Conservation (phyloP, 2,888 invertebrate genomes). For the Syrphus vitripennis region DNA sequence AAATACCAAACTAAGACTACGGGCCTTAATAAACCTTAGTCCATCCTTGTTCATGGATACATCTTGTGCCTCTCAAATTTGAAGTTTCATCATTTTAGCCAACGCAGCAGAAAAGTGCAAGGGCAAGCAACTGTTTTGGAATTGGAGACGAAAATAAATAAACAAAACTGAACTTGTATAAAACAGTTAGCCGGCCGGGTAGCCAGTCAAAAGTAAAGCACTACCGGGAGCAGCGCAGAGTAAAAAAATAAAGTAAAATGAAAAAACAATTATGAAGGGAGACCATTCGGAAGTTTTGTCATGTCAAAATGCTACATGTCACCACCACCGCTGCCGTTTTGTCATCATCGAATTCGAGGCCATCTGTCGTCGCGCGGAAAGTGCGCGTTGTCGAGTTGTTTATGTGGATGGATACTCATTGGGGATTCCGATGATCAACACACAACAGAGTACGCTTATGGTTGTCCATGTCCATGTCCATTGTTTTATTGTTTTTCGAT, state of each 20-base stretch:
- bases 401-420: slow-evolving; percentile 25
- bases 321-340: slow-evolving; percentile 2
- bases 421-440: slow-evolving; percentile 52
- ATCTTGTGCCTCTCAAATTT: neutral
- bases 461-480: neutral
- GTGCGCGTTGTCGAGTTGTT: slow-evolving; percentile 33
- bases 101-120: slow-evolving; percentile 59
- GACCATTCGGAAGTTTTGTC: slow-evolving; percentile 32
- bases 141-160: slow-evolving; percentile 61
- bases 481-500: slow-evolving; percentile 45
- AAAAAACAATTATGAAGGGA: neutral
- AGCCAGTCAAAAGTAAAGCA: neutral
- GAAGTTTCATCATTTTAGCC: neutral
- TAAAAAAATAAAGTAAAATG: neutral
- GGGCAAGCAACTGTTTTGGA: slow-evolving; percentile 54
- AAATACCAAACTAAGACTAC: too few relatives aligned
- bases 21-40: neutral
- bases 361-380: slow-evolving; percentile 47
- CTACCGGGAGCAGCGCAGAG: slow-evolving; percentile 7
- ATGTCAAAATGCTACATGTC: slow-evolving; percentile 43
- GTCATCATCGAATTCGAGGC: slow-evolving; percentile 51
- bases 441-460: neutral
- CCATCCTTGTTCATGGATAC: neutral
- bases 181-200: neutral
- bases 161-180: slow-evolving; percentile 13